Conservation (phyloP, 2,888 invertebrate species). For the Phania funesta region DNA sequence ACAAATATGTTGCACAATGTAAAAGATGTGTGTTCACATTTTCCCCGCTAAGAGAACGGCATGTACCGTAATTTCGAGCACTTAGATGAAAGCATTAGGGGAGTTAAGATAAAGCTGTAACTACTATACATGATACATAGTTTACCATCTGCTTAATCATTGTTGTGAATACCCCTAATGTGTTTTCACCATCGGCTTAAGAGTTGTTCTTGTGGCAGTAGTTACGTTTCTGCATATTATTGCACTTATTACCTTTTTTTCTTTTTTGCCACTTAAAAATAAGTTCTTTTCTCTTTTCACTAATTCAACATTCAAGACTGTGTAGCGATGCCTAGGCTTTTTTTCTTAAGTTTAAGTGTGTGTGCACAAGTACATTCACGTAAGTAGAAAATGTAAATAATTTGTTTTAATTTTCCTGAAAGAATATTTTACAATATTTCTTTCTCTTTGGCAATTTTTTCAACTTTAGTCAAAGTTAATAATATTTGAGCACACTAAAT, state of each 20-base stretch:
- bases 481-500: conserved; percentile 26
- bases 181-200: neutral
- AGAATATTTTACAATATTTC: conserved; percentile 6
- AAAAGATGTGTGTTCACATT: neutral
- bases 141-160: too few species aligned
- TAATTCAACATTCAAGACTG: conserved; percentile 20
- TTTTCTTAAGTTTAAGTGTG: conserved; percentile 3
- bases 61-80: too few species aligned
- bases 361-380: conserved; percentile 4
- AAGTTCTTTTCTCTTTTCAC: conserved; percentile 4
- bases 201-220: neutral
- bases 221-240: neutral
- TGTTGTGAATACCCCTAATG: neutral
- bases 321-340: neutral
- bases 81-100: too few species aligned
- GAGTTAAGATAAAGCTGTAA: too few species aligned
- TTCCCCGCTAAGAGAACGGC: neutral
- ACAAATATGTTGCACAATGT: neutral
- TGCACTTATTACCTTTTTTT: conserved; percentile 9
- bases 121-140: too few species aligned
- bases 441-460: conserved; percentile 18
- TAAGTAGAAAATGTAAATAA: conserved; percentile 11
- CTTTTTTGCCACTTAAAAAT: conserved; percentile 1
- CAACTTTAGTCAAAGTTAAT: conserved; percentile 22
- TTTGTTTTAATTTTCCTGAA: neutral